Conservation (phyloP, 2,113 vertebrate genomes). For the Poicephalus meyeri region DNA sequence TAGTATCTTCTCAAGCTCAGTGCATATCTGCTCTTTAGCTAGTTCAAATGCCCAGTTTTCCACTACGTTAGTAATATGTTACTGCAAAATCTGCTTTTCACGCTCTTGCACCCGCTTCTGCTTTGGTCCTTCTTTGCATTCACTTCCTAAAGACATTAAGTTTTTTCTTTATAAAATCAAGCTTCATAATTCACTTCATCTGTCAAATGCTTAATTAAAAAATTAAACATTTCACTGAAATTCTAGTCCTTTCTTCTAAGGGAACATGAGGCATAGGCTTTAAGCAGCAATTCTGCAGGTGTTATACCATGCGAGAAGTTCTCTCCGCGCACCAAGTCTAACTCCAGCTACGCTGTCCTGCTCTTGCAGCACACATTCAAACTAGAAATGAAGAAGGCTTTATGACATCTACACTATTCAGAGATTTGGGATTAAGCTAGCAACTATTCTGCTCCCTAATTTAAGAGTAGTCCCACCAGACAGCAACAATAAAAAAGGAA, state of each 20-base stretch:
- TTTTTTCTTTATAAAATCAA: neutral
- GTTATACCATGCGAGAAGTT: neutral
- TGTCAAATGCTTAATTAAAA: neutral
- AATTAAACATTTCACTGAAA: neutral
- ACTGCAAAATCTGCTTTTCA: neutral
- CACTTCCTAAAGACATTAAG: accelerated
- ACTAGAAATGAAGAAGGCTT: neutral
- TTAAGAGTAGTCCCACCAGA: neutral
- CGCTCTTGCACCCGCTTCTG: neutral
- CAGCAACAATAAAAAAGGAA: neutral
- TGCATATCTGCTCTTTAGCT: neutral
- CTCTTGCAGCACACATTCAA: neutral
- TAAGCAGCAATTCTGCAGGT: neutral
- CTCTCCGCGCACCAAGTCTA: neutral
- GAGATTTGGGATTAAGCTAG: neutral
- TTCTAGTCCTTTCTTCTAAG: neutral
- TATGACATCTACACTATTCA: neutral
- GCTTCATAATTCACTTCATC: neutral
- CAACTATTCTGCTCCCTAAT: neutral
- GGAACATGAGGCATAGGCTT: neutral
- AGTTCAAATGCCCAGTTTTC: neutral
- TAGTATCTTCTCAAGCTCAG: neutral
- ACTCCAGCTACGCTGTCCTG: neutral
- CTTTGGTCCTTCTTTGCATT: neutral
- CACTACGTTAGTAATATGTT: neutral